Percentiles rank a stretch among this genome's conserved stretches.
Conservation (phyloP, 2,888 invertebrate species). For the Pherbina coryleti region DNA sequence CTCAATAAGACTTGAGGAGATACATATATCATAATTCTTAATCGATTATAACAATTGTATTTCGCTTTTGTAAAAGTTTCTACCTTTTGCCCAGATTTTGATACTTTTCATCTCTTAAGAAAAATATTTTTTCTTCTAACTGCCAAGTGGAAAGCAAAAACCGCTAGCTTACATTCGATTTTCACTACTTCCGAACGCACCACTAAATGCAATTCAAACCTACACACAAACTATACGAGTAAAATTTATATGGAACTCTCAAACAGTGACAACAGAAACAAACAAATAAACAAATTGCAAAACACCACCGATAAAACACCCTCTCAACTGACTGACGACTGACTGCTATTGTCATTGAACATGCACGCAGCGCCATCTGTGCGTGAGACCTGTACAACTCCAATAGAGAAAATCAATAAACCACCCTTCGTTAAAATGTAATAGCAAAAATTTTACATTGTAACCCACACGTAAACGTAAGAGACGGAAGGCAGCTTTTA, state of each 20-base stretch:
- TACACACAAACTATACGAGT: background rate
- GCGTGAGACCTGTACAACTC: slow-evolving; percentile 4
- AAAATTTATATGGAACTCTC: background rate
- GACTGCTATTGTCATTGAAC: background rate
- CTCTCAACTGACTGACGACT: background rate
- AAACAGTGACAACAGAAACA: background rate
- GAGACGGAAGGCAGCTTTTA: slow-evolving; percentile 35
- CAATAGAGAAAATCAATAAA: slow-evolving; percentile 65
- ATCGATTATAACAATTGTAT: too few species aligned
- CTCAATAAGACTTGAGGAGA: too few species aligned
- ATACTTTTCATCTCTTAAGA: too few species aligned
- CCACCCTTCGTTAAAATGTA: slow-evolving; percentile 65
- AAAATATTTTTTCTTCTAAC: too few species aligned
- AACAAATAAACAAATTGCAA: background rate
- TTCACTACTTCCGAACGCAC: background rate
- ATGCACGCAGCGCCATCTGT: slow-evolving; percentile 32
- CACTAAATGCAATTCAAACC: background rate
- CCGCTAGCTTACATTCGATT: background rate
- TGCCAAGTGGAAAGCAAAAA: too few species aligned
- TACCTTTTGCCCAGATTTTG: too few species aligned
- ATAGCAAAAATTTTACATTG: slow-evolving; percentile 66
- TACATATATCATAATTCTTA: too few species aligned
- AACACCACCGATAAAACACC: background rate
- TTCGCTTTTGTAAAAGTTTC: too few species aligned
- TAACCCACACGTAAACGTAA: slow-evolving; percentile 59